Base-by-base conservation (phyloP, 1,140 invertebrate genomes). In the Chelonus insularis region DNA sequence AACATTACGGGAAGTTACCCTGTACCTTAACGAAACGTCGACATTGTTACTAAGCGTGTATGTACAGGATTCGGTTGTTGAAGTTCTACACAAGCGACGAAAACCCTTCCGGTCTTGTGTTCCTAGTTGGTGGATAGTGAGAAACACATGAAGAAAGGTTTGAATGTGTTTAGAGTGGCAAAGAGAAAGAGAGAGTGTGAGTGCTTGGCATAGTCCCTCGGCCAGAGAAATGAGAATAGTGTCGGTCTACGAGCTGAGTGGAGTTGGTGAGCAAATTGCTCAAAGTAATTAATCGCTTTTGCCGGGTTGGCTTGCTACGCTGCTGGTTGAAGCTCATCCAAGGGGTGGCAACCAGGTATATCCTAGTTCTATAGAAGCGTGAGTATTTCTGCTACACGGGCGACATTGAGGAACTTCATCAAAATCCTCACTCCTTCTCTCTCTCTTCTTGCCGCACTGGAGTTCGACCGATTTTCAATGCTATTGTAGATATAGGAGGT, bases 201-300 rank as follows among this genome's bases (percentile, higher is more conserved):
- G 36, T 14, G 41, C 36, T 57, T 37, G 61, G 34, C 21, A 39
- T 59, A 50, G 59, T 32, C 60, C 29, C 48, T 43, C 57, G 51
- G 45, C 52, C 48, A 72, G 74, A 74, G 74, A 75, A 77, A 78
- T 77, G 75, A 77, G 75, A 78, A 78, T 77, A 77, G 75, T 76
- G 73, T 77, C 74, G 74, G 76, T 78, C 74, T 72, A 72, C 72
- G 75, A 75, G 73, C 69, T 74, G 75, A 75, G 75, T 75, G 72
- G 73, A 78, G 75, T 78, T 78, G 75, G 72, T 75, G 75, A 77
- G 76, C 75, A 78, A 78, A 78, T 78, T 78, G 76, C 76, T 77
- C 75, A 77, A 77, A 78, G 76, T 78, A 78, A 78, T 78, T 78
- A 78, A 78, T 78, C 75, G 76, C 76, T 78, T 77, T 77, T 78